These are phyloP conservation scores for Sciurus niger DNA, from an alignment of 2,113 vertebrate genomes.

Conservation along the genomic window DNA sequence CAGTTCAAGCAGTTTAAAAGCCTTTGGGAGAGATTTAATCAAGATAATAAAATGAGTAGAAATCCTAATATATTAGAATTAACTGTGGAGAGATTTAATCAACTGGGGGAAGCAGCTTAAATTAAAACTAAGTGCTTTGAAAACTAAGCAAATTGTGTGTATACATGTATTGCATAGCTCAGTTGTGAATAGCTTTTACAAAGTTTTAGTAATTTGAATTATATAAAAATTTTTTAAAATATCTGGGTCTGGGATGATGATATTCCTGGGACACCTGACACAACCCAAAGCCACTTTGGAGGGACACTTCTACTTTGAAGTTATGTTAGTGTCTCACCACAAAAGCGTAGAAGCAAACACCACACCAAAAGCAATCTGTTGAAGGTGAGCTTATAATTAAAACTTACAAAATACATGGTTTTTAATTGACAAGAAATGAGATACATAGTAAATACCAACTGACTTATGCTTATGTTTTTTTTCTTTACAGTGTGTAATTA, in stretches of 20 bases:
- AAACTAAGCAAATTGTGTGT: conserved; percentile 33
- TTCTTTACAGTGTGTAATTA: background rate
- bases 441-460: conserved; percentile 41
- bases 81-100: conserved; percentile 29
- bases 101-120: background rate
- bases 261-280: background rate
- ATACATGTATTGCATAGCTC: background rate
- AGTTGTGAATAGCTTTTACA: conserved; percentile 51
- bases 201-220: conserved; percentile 45
- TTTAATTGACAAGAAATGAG: conserved; percentile 22
- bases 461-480: background rate
- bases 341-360: conserved; percentile 13
- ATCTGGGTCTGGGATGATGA: background rate
- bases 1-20: conserved; percentile 6
- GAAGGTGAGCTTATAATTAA: conserved; percentile 52
- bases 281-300: background rate
- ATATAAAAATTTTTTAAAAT: background rate
- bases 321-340: background rate
- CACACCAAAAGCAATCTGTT: background rate
- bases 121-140: background rate
- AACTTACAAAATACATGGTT: background rate
- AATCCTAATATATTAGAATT: conserved; percentile 57
- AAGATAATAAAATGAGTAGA: conserved; percentile 35
- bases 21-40: conserved; percentile 24
- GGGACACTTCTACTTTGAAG: background rate